A percentile compares a stretch with the other conserved stretches of the same genome.
Evolutionary conservation across 1,140 invertebrate genomes (phyloP).

Genomic region (Cherax quadricarinatus): DNA sequence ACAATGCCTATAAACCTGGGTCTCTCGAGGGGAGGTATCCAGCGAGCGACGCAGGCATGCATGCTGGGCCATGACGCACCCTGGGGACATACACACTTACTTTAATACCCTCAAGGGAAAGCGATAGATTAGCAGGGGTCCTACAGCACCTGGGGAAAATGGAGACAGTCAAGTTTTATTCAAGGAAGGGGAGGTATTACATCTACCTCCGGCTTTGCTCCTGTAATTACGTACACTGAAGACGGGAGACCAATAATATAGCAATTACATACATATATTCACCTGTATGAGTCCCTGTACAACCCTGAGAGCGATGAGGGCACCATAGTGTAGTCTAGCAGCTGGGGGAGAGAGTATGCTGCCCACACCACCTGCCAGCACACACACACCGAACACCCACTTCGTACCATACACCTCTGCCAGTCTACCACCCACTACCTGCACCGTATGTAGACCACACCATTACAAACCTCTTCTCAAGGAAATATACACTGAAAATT

Average conservation of each 20-base stretch:
- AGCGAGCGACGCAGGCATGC: conserved; percentile 18
- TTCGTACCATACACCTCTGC: conserved; percentile 26
- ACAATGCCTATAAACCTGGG: conserved; percentile 24
- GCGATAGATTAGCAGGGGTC: too few species aligned
- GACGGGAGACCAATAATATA: too few species aligned
- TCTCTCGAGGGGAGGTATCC: conserved; percentile 39
- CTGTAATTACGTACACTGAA: too few species aligned
- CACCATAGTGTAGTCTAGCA: conserved; percentile 23
- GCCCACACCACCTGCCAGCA: conserved; percentile 19
- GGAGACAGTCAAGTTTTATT: too few species aligned
- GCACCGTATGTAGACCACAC: background rate
- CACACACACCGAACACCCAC: conserved; percentile 35
- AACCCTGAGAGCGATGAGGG: conserved; percentile 35
- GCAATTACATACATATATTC: background rate
- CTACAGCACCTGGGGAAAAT: too few species aligned
- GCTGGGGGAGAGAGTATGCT: conserved; percentile 18
- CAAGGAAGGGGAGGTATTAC: too few species aligned
- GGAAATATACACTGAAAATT: too few species aligned
- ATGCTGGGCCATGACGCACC: conserved; percentile 37
- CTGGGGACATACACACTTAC: background rate
- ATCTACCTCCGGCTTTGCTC: too few species aligned
- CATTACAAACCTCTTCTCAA: too few species aligned
- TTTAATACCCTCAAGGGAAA: too few species aligned
- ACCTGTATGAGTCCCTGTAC: conserved; percentile 25
- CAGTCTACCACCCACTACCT: conserved; percentile 29